phyloP scores from a whole-genome alignment of 1,140 invertebrate species.

The Euwallacea fornicatus region DNA sequence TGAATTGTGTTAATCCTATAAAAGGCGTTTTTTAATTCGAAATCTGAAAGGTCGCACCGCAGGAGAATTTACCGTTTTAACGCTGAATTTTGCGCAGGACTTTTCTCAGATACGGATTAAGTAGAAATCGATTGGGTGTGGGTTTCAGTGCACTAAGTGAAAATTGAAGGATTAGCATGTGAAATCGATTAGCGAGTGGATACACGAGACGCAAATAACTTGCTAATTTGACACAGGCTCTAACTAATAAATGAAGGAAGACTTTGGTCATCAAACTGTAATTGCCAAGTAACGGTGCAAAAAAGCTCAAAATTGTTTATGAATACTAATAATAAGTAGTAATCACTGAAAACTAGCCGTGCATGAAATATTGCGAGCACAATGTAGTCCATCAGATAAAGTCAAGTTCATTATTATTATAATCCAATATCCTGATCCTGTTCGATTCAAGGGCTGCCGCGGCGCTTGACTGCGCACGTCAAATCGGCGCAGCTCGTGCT shows the following conservation, averaged over 20 bases:
- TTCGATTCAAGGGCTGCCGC: neutral
- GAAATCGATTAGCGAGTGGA: neutral
- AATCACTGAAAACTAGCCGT: constrained; percentile 13
- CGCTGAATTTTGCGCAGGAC: neutral
- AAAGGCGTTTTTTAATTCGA: neutral
- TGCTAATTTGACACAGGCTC: neutral
- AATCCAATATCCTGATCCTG: constrained; percentile 7
- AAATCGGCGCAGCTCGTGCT: neutral
- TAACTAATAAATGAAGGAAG: neutral
- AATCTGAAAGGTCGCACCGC: neutral
- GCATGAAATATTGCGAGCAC: constrained; percentile 11
- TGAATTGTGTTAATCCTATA: neutral
- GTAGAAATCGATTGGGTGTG: neutral
- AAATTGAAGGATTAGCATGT: neutral
- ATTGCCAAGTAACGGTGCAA: neutral
- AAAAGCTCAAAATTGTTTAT: neutral
- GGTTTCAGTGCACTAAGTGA: neutral
- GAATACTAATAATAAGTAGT: neutral
- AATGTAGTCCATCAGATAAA: constrained; percentile 16
- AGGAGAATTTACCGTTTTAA: neutral
- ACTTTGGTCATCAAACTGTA: constrained; percentile 1
- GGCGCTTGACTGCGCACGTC: neutral
- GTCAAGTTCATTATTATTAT: constrained; percentile 9
- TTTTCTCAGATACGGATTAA: neutral
- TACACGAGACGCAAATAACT: no score